Evolutionary conservation across 1,140 invertebrate genomes (phyloP), one percentile per base, ranked within the genome.

Genomic region (Melanaphis sacchari): DNA sequence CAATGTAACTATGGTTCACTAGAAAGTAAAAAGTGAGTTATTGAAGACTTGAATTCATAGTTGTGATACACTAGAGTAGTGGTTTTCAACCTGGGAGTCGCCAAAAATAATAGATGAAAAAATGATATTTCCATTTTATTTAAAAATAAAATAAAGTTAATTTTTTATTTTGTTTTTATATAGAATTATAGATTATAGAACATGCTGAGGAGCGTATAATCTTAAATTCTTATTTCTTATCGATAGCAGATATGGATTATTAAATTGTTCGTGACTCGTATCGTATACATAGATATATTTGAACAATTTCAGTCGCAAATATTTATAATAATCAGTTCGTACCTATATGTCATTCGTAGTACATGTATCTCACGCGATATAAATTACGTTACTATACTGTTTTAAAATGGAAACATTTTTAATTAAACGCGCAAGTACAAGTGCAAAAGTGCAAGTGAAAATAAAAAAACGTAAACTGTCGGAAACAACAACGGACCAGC

Each of bases 401-500:
- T 82, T 82, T 82, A 82, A 82, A 40, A 82, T 82, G 81, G 81
- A 82, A 21, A 40, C 22, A 40, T 82, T 82, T 81, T 82, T 82
- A 82, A 40, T 82, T 82, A 82, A 40, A 82, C 81, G 66, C 15
- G 7, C 66, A 5, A 36, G 0, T 76, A 7, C 66, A 15, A 15
- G 36, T 82, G 76, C 2, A 84, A n/a, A n/a, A 84, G 40, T 41
- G 1, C 24, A 84, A 84, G 40, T 84, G 82, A 11, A 84, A 84
- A 41, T 84, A 84, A 84, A 84, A n/a, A 82, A 82, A 82, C 36
- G 82, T 41, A 84, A 84, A 84, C 24, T 84, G 82, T 84, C 40
- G 22, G 38, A 84, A 41, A 84, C 82, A 8, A 41, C 82, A 84
- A 84, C 38, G 0, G 24, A 84, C 82, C 40, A 84, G 9, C 9